Conservation (phyloP, 2,888 invertebrate species). For the Odontothrips loti region DNA sequence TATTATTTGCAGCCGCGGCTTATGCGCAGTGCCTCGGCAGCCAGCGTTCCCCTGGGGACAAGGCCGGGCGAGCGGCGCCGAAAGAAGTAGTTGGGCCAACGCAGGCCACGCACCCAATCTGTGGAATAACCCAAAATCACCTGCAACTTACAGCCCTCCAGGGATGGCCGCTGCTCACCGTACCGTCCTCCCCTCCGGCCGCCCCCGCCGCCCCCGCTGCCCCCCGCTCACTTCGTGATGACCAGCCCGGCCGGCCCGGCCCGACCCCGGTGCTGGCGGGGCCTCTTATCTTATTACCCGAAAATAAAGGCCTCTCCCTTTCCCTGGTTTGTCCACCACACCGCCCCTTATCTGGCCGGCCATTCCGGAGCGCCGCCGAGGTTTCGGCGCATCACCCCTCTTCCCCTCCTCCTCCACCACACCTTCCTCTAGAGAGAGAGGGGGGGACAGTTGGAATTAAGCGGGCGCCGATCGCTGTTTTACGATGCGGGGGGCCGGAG, state of each 20-base stretch:
- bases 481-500: not conserved
- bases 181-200: too few species aligned
- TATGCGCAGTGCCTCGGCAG: not conserved
- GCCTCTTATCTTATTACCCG: conserved; percentile 4
- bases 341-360: not conserved
- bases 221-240: too few species aligned
- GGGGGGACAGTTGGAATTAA: not conserved
- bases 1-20: not conserved
- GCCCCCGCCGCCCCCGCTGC: too few species aligned
- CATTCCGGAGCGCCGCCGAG: not conserved
- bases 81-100: not conserved
- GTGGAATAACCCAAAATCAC: conserved; percentile 3
- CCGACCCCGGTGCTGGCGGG: not conserved
- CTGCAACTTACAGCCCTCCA: not conserved
- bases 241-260: not conserved
- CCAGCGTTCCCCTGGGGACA: not conserved
- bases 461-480: conserved; percentile 11
- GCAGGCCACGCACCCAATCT: not conserved
- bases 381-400: not conserved
- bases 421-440: not conserved
- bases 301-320: not conserved
- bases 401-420: not conserved
- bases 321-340: not conserved
- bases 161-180: not conserved
- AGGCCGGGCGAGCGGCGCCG: not conserved